Base-by-base conservation (phyloP, 2,888 invertebrate genomes). In the Geotrupes spiniger region DNA sequence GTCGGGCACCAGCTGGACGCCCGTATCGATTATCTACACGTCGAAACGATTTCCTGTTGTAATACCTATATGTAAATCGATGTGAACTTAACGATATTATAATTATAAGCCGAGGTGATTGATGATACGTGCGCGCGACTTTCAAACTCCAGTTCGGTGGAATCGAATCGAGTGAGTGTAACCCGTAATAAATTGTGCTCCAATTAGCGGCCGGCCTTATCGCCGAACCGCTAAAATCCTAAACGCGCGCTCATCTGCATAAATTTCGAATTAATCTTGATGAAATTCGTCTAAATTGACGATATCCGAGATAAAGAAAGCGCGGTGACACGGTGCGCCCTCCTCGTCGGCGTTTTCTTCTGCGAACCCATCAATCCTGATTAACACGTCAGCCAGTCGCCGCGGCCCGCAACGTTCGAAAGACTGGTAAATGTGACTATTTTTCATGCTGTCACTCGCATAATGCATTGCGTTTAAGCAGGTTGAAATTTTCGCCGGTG, bases 381-480 rank as follows among this genome's bases (percentile, higher is more conserved):
- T 67, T 66, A 67, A 54, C 60, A 57, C 62, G 63, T 64, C 65
- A 61, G 49, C 54, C 53, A 42, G 54, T 57, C 57, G 57, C 51
- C 54, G 53, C 56, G 56, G 57, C 63, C 21, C 21, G 21, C 21
- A 59, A 54, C 58, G 54, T 59, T 60, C 53, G 53, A 53, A 51
- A 54, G 51, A 56, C 57, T 53, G 58, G 53, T 56, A 62, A 62
- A 63, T 60, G 63, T 57, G 65, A 63, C 65, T 63, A 69, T 69
- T 68, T 69, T 67, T 69, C 69, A 68, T 68, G 53, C 66, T 66
- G 69, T 68, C 68, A 55, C 55, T 49, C 44, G 49, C 61, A 63
- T 64, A 64, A 66, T 65, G 61, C 63, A 61, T 63, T 60, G 60
- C 57, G 58, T 61, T 62, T 57, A 60, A 59, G 49, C 46, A 51